Base-by-base conservation (phyloP, 2,888 invertebrate species). In the Drosophila conformis region DNA sequence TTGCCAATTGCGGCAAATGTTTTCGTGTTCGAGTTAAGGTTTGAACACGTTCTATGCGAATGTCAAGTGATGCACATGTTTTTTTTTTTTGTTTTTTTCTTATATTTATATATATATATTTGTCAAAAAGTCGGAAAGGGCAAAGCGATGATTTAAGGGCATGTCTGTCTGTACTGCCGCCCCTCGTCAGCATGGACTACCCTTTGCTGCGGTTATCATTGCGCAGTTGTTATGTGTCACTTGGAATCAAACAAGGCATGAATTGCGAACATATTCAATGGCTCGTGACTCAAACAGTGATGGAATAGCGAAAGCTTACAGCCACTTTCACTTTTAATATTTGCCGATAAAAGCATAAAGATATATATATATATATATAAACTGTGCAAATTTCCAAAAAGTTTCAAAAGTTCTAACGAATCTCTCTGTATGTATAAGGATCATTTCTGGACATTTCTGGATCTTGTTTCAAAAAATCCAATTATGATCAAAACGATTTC, bases 131-230 rank as follows among this genome's bases (percentile, higher is more conserved):
- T 56, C 82, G 57, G 58, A 69, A 66, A 71, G 67, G 79, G 62
- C 85, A 82, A 74, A 67, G 65, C 63, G 82, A 77, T 63, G 54
- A 68, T 77, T 76, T 53, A 64, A 49, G 51, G 27, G 46, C 72
- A 31, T 36, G 35, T n/a, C 38, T 78, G 61, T 62, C 66, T 42
- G 27, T 18, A 10, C 51, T 29, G n/a, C 13, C 4, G 35, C 40
- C 42, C n/a, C 27, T 5, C 15, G 13, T 36, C 25, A 36, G 5
- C n/a, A n/a, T 21, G 33, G 29, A 18, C 38, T 31, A 33, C 27
- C 46, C 36, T 13, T 15, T n/a, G 33, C 35, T 59, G 40, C 52
- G 57, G 46, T 13, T 40, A 49, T 31, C 31, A 25, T 33, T 51
- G 56, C 15, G 15, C 52, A 54, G 27, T 59, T 63, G 53, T 51